Conservation (phyloP, 2,113 vertebrate genomes). For the Ibidorhyncha struthersii region DNA sequence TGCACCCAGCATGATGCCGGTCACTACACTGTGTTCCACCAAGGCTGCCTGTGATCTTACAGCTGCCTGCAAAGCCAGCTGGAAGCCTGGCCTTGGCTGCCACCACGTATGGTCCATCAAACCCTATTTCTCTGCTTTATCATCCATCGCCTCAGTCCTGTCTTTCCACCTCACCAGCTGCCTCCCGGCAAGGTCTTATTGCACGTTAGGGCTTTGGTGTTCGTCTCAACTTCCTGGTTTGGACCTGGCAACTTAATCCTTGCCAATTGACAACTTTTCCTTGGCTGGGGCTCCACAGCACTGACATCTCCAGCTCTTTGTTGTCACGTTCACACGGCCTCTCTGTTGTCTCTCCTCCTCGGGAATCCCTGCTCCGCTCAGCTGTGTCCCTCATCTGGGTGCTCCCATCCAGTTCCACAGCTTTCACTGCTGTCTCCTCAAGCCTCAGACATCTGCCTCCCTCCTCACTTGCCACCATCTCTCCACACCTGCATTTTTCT, state of each 20-base stretch:
- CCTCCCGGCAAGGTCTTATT: not conserved
- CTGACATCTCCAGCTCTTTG: not conserved
- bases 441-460: not conserved
- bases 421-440: not conserved
- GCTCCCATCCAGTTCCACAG: not conserved
- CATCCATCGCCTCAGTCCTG: not conserved
- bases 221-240: not conserved
- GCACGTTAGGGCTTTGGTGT: not conserved
- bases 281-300: not conserved
- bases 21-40: not conserved
- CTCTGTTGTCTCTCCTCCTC: not conserved
- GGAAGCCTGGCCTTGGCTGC: not conserved
- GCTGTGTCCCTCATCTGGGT: not conserved
- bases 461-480: not conserved
- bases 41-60: not conserved
- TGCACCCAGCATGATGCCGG: not conserved
- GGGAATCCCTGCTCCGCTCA: not conserved
- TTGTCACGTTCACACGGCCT: not conserved
- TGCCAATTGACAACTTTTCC: not conserved
- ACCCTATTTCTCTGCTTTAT: not conserved
- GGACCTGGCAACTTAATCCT: not conserved
- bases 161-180: not conserved
- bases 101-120: not conserved
- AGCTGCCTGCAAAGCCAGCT: not conserved
- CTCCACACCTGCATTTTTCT: not conserved